Percentiles rank a stretch among this genome's conserved stretches.
phyloP scores from a whole-genome alignment of 2,888 invertebrate genomes.

The Pterostichus madidus region DNA sequence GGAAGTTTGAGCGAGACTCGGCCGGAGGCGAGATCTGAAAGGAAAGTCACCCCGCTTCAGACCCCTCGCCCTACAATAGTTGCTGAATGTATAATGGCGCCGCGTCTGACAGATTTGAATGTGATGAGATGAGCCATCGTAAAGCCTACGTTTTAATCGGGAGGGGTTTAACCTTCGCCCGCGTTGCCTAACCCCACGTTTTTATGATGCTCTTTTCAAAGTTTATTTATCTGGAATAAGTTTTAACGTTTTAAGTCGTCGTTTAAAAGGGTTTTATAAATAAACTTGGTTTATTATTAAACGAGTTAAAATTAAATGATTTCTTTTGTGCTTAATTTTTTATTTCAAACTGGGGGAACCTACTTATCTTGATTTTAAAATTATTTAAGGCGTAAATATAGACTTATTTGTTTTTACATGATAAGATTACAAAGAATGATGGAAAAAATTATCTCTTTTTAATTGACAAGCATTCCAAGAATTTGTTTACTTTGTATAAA shows the following conservation, averaged over 20 bases:
- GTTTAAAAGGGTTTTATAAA: slow-evolving; percentile 28
- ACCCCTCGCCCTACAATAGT: slow-evolving; percentile 42
- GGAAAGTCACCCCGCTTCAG: neutral
- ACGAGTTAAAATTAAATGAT: neutral
- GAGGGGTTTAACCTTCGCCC: slow-evolving; percentile 50
- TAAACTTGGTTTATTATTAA: slow-evolving; percentile 8
- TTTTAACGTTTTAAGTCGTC: slow-evolving; percentile 39
- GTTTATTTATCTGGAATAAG: slow-evolving; percentile 43
- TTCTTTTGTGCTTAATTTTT: slow-evolving; percentile 25
- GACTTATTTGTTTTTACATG: too few relatives aligned
- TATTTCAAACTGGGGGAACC: neutral
- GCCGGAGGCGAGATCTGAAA: slow-evolving; percentile 54
- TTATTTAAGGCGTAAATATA: too few relatives aligned
- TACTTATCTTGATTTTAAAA: too few relatives aligned
- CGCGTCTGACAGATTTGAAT: slow-evolving; percentile 63
- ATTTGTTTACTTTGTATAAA: too few relatives aligned
- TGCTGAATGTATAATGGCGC: slow-evolving; percentile 63
- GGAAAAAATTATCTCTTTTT: too few relatives aligned
- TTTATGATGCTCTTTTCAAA: slow-evolving; percentile 43
- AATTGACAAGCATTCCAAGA: too few relatives aligned
- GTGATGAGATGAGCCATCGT: slow-evolving; percentile 65
- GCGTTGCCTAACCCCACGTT: slow-evolving; percentile 19
- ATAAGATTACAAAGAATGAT: too few relatives aligned
- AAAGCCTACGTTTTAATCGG: slow-evolving; percentile 61
- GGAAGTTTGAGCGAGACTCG: slow-evolving; percentile 61